A percentile compares a stretch with the other conserved stretches of the same genome.
phyloP scores from a whole-genome alignment of 2,888 invertebrate species.

The Patella ulyssiponensis region DNA sequence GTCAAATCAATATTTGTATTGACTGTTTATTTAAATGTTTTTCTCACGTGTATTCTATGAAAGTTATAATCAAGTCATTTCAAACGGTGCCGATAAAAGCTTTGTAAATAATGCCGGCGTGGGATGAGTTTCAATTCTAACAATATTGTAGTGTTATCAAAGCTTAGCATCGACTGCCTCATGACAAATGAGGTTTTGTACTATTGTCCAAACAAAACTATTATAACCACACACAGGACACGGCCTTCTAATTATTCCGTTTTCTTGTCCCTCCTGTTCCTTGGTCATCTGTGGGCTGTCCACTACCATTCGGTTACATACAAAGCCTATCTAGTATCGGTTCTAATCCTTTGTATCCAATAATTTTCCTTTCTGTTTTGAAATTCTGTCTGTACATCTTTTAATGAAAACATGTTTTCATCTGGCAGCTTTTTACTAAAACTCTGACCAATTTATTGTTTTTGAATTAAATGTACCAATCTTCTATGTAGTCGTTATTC shows the following conservation, averaged over 20 bases:
- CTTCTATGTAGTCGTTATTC: too few relatives aligned
- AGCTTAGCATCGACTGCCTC: neutral
- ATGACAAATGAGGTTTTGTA: slow-evolving; percentile 5
- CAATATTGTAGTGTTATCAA: slow-evolving; percentile 7
- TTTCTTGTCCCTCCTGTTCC: neutral
- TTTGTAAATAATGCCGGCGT: slow-evolving; percentile 9
- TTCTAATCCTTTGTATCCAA: neutral
- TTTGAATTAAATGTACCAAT: too few relatives aligned
- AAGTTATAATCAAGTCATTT: neutral
- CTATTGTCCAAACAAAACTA: slow-evolving; percentile 1
- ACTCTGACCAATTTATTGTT: too few relatives aligned
- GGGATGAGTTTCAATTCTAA: neutral
- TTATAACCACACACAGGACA: neutral
- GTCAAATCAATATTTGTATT: too few relatives aligned
- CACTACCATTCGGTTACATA: neutral
- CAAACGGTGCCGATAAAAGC: slow-evolving; percentile 1
- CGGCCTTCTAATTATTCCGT: neutral
- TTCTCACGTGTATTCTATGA: neutral
- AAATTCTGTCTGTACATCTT: too few relatives aligned
- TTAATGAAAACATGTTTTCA: too few relatives aligned
- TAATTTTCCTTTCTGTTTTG: too few relatives aligned
- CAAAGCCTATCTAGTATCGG: neutral
- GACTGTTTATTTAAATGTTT: too few relatives aligned
- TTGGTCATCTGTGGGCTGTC: neutral
- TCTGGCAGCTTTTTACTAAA: too few relatives aligned